Evolutionary conservation across 2,113 vertebrate species (phyloP).

Genomic region (Stigmatopora argus): DNA sequence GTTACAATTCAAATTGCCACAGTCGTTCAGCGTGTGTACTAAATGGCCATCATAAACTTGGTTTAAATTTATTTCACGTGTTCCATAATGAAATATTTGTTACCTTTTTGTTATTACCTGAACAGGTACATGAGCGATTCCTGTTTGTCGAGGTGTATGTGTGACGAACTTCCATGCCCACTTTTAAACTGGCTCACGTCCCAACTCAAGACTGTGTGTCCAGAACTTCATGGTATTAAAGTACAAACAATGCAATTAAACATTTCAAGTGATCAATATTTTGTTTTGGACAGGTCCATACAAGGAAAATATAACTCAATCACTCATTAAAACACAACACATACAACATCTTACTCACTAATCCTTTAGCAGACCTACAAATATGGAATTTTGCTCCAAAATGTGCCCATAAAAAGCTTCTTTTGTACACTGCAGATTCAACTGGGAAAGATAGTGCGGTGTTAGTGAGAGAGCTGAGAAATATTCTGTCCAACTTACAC

Average conservation of each 20-base stretch:
- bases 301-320: too few species aligned
- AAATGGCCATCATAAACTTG: not conserved
- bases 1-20: not conserved
- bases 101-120: conserved; percentile 9
- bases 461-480: conserved; percentile 61
- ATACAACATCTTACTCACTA: not conserved
- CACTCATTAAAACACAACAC: too few species aligned
- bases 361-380: too few species aligned
- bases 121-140: conserved; percentile 52
- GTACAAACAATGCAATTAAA: not conserved
- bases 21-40: not conserved
- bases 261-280: not conserved
- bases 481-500: conserved; percentile 48
- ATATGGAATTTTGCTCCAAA: not conserved
- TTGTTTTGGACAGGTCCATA: too few species aligned
- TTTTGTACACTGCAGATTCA: conserved; percentile 11
- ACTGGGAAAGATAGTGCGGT: conserved; percentile 25
- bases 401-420: not conserved
- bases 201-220: conserved; percentile 44
- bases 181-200: conserved; percentile 65
- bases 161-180: conserved; percentile 71
- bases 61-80: not conserved
- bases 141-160: conserved; percentile 55
- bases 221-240: conserved; percentile 43
- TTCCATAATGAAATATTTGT: not conserved